Evolutionary conservation across 1,140 invertebrate genomes (phyloP), one percentile per base, ranked within the genome.

Genomic region (Lethrus apterus): DNA sequence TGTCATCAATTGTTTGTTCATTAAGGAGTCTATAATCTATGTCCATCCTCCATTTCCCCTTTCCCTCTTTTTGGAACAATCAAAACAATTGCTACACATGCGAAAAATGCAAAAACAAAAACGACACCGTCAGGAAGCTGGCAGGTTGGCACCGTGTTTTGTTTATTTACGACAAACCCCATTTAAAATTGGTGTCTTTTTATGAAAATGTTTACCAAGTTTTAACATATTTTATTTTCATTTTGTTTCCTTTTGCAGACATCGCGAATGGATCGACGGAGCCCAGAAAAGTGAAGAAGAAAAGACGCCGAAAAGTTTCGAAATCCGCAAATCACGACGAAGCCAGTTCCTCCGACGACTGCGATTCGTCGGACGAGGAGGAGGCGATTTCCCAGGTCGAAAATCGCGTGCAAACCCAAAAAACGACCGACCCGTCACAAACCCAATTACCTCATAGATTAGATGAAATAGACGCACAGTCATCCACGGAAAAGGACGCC

Each of bases 21-120:
- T 66, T 66, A 7, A 65, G 20, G 54, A 62, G 60, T 14, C 61
- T 26, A 44, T 57, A 65, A 44, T 67, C 64, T 14, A 66, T 52
- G 0, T 62, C 62, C 17, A 67, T 38, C 5, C 62, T 31, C 48
- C 52, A 64, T 54, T 67, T 62, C 43, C 50, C 53, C 49, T 62
- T 56, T 26, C n/a, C 23, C n/a, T 20, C 38, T 46, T 14, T 46
- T 38, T 1, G 44, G 44, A 21, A 46, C 44, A 18, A 46, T 18
- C 21, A 11, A 26, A 18, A 38, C 24, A 4, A n/a, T n/a, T n/a
- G n/a, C n/a, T n/a, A n/a, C n/a, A n/a, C n/a, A n/a, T n/a, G n/a
- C n/a, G n/a, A n/a, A n/a, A n/a, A n/a, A n/a, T n/a, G n/a, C n/a
- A n/a, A n/a, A n/a, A n/a, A n/a, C n/a, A n/a, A n/a, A n/a, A n/a